Conservation (phyloP, 1,140 invertebrate genomes). For the Grapholita molesta region DNA sequence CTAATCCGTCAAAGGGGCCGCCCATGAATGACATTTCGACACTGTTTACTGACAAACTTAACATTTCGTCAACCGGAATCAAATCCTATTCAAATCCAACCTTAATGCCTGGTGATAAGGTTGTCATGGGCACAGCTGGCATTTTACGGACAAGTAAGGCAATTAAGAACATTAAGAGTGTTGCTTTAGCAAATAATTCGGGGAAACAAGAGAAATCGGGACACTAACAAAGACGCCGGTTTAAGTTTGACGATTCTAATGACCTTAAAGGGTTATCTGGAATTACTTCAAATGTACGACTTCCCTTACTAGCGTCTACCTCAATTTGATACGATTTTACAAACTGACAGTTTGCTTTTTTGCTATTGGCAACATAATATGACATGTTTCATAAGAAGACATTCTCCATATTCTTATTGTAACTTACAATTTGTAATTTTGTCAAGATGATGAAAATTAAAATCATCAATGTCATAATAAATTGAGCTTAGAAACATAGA, state of each 20-base stretch:
- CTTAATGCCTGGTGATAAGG: constrained; percentile 26
- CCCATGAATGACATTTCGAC: constrained; percentile 56
- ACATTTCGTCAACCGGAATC: constrained; percentile 18
- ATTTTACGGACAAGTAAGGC: constrained; percentile 3
- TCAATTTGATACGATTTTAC: neutral
- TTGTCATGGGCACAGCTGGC: neutral
- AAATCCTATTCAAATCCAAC: constrained; percentile 24
- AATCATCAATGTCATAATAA: no score
- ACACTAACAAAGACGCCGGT: constrained; percentile 52
- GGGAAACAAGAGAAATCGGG: constrained; percentile 67
- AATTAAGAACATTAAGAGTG: constrained; percentile 49
- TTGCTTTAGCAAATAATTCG: constrained; percentile 75
- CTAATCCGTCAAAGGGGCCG: constrained; percentile 69
- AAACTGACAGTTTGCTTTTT: neutral
- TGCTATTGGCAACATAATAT: no score
- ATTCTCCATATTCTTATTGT: no score
- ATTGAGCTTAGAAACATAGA: no score
- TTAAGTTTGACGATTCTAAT: constrained; percentile 36
- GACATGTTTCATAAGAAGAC: no score
- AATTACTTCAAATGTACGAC: neutral
- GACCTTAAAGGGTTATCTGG: constrained; percentile 25
- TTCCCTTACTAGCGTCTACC: neutral
- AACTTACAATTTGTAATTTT: no score
- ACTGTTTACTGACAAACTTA: constrained; percentile 48
- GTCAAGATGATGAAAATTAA: no score